A percentile compares a stretch with the other conserved stretches of the same genome.
These are phyloP conservation scores for Cladopsammia gracilis DNA, from an alignment of 64 coral and sea anemone genomes.

Conservation along the genomic window DNA sequence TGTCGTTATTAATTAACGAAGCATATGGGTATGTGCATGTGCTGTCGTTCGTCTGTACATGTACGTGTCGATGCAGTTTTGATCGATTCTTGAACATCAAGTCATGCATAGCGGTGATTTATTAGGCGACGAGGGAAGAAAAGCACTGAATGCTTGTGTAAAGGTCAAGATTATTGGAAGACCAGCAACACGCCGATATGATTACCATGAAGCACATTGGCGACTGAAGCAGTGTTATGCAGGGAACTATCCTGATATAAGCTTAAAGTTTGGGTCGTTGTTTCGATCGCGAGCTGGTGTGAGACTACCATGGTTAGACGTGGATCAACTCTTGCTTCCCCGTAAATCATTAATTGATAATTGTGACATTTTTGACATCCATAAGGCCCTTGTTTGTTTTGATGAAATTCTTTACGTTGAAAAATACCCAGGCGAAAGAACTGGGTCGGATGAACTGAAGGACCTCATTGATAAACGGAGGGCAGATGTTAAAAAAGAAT, in stretches of 20 bases:
- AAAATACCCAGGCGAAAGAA: not conserved
- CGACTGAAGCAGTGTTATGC: too few species aligned
- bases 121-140: not conserved
- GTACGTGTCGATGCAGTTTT: too few species aligned
- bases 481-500: not conserved
- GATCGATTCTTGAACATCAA: not conserved
- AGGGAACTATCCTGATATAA: too few species aligned
- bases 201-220: too few species aligned
- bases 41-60: too few species aligned
- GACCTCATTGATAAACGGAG: not conserved
- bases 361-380: not conserved
- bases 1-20: too few species aligned
- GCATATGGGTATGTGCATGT: too few species aligned
- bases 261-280: too few species aligned
- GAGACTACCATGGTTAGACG: too few species aligned
- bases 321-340: too few species aligned
- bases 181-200: not conserved
- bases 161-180: not conserved
- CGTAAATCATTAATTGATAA: too few species aligned
- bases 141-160: slow-evolving; percentile 14
- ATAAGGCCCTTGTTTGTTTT: not conserved
- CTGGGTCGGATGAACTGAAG: not conserved
- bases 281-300: too few species aligned
- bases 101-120: not conserved
- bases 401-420: not conserved